Conservation (phyloP, 2,888 invertebrate genomes). For the Ecliptopera silaceata region DNA sequence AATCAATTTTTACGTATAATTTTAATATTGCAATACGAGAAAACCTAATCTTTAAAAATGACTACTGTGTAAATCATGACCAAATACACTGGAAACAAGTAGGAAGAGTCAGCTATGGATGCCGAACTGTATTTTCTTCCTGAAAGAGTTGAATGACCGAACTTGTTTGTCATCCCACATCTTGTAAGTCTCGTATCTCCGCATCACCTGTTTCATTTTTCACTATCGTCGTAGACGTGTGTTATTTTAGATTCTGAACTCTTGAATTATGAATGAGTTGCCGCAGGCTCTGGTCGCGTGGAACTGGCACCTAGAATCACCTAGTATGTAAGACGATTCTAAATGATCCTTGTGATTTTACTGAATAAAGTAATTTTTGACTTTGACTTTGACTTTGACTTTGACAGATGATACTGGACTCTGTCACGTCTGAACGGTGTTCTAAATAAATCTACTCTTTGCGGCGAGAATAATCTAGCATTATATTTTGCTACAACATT, state of each 20-base stretch:
- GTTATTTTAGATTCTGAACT: constrained; percentile 64
- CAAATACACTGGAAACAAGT: neutral
- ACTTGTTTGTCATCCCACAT: constrained; percentile 67
- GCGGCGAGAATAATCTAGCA: constrained; percentile 19
- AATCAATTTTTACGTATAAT: neutral
- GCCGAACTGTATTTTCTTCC: constrained; percentile 43
- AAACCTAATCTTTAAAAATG: neutral
- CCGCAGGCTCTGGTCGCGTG: too few relatives aligned
- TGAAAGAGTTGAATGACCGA: constrained; percentile 61
- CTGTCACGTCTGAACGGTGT: constrained; percentile 39
- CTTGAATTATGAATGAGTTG: constrained; percentile 69
- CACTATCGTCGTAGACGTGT: constrained; percentile 60
- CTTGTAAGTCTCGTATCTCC: constrained; percentile 51
- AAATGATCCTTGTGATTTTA: too few relatives aligned
- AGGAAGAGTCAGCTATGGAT: constrained; percentile 21
- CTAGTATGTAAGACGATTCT: too few relatives aligned
- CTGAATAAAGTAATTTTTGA: too few relatives aligned
- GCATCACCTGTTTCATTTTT: constrained; percentile 74
- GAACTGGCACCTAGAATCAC: too few relatives aligned
- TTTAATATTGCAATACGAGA: neutral
- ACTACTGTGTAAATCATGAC: constrained; percentile 16
- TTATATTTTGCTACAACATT: constrained; percentile 24
- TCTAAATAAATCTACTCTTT: constrained; percentile 49
- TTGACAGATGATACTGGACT: constrained; percentile 52
- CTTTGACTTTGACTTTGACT: too few relatives aligned